A percentile compares a stretch with the other conserved stretches of the same genome.
Evolutionary conservation across 2,113 vertebrate species (phyloP).

Genomic region (Athene cunicularia): DNA sequence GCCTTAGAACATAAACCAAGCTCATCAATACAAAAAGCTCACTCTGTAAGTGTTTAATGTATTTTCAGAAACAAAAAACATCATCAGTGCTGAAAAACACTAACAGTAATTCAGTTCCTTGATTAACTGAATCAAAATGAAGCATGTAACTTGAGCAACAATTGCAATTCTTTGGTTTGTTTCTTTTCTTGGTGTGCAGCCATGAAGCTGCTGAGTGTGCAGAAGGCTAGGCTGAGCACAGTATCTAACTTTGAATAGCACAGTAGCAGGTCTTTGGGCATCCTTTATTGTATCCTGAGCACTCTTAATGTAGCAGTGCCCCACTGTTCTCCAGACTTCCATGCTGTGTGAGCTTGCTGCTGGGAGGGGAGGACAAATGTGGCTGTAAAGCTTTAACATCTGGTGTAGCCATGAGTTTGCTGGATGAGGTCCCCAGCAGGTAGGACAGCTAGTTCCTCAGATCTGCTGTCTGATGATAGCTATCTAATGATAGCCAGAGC

Average conservation of each 20-base stretch:
- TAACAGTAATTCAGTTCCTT: not conserved
- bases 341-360: not conserved
- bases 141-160: not conserved
- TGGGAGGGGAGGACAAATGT: not conserved
- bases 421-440: slow-evolving; percentile 39
- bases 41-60: not conserved
- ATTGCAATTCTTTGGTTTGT: not conserved
- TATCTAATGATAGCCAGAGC: not conserved
- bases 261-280: not conserved
- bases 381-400: slow-evolving; percentile 3
- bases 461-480: not conserved
- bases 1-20: not conserved
- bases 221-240: not conserved
- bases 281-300: not conserved
- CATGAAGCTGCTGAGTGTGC: not conserved
- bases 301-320: not conserved
- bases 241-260: not conserved
- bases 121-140: not conserved
- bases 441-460: not conserved
- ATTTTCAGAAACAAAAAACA: not conserved
- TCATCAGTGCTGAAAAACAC: not conserved
- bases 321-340: not conserved
- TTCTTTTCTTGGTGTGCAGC: not conserved
- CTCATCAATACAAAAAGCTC: not conserved
- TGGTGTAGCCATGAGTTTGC: not conserved